A percentile compares a stretch with the other conserved stretches of the same genome.
These are phyloP conservation scores for Acanthurus tractus DNA, from an alignment of 2,797 vertebrate genomes.

Conservation along the genomic window DNA sequence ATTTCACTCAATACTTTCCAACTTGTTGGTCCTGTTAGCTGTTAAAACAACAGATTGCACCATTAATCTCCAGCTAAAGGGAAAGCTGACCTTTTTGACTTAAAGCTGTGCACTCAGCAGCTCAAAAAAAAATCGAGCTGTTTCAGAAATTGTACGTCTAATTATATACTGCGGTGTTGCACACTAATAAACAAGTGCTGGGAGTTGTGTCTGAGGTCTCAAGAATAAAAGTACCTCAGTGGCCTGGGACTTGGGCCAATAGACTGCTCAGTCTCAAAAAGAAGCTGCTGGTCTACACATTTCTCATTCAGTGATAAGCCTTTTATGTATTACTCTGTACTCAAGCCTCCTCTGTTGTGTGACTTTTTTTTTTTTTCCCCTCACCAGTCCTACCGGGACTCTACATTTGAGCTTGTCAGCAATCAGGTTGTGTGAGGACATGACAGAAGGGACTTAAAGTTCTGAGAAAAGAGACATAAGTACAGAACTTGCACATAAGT, in stretches of 20 bases:
- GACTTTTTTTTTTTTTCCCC: neutral
- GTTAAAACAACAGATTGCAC: conserved; percentile 35
- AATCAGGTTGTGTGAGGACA: conserved; percentile 7
- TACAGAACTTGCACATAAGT: neutral
- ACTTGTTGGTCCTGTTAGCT: conserved; percentile 12
- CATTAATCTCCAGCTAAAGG: conserved; percentile 52
- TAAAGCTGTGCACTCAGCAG: conserved; percentile 23
- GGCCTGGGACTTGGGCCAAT: conserved; percentile 43
- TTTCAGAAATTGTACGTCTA: conserved; percentile 49
- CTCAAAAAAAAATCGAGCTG: conserved; percentile 32
- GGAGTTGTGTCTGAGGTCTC: conserved; percentile 30
- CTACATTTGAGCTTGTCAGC: conserved; percentile 26
- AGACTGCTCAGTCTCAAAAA: conserved; percentile 27
- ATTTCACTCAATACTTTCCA: conserved; percentile 26
- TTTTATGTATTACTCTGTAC: conserved; percentile 27
- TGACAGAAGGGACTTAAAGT: conserved; percentile 8
- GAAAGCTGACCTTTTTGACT: conserved; percentile 39
- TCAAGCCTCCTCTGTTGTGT: conserved; percentile 16
- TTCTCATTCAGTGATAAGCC: conserved; percentile 30
- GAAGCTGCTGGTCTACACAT: conserved; percentile 37
- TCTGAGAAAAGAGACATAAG: conserved; percentile 11
- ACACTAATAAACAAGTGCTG: conserved; percentile 45
- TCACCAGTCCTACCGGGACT: neutral
- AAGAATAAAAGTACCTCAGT: conserved; percentile 38
- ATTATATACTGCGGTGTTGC: conserved; percentile 35